A percentile compares a stretch with the other conserved stretches of the same genome.
Evolutionary conservation across 2,888 invertebrate genomes (phyloP).

Genomic region (Eupithecia centaureata): DNA sequence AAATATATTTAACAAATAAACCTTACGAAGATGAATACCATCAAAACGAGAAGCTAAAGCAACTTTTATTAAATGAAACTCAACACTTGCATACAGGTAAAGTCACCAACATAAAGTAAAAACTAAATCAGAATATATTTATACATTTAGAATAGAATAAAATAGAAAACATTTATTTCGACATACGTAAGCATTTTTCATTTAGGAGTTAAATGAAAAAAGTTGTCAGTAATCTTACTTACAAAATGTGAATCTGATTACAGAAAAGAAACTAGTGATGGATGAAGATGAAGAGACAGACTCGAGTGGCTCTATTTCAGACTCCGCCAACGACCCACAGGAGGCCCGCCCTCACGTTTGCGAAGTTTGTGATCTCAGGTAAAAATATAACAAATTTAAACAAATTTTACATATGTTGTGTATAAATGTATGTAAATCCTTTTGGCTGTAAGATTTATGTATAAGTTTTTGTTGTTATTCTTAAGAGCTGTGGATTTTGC

Average conservation of each 20-base stretch:
- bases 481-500: too few relatives aligned
- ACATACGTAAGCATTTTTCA: too few relatives aligned
- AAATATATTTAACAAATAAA: too few relatives aligned
- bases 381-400: too few relatives aligned
- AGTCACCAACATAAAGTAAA: not conserved
- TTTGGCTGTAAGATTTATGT: too few relatives aligned
- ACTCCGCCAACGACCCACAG: slow-evolving; percentile 68
- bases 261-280: slow-evolving; percentile 64
- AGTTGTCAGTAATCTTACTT: not conserved
- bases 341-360: slow-evolving; percentile 76
- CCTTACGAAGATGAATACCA: not conserved
- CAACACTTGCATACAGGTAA: too few relatives aligned
- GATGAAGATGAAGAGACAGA: slow-evolving; percentile 81
- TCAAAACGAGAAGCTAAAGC: not conserved
- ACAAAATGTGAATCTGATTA: slow-evolving; percentile 26
- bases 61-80: not conserved
- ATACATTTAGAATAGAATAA: too few relatives aligned
- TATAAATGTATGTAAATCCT: too few relatives aligned
- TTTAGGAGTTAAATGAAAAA: not conserved
- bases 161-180: too few relatives aligned
- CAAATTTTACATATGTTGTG: too few relatives aligned
- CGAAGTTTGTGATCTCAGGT: slow-evolving; percentile 78
- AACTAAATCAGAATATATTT: not conserved
- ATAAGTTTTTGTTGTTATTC: too few relatives aligned
- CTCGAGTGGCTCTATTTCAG: slow-evolving; percentile 76